Percentiles rank a stretch among this genome's conserved stretches.
phyloP scores from a whole-genome alignment of 2,888 invertebrate species.

The Drosophila prostipennis region DNA sequence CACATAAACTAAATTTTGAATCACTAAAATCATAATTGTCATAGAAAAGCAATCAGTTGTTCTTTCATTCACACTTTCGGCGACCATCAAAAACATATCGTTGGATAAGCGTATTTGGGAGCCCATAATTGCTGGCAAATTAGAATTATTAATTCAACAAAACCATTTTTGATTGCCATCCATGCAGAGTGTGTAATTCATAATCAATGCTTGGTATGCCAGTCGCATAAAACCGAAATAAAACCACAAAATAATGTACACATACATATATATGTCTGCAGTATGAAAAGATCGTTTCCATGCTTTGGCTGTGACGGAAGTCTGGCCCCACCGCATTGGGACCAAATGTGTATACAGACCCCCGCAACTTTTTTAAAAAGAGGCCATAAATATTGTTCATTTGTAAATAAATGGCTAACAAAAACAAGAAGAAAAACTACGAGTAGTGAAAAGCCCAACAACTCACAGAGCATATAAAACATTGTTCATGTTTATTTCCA shows the following conservation, averaged over 20 bases:
- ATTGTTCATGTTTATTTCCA: conserved; percentile 63
- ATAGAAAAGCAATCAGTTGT: conserved; percentile 9
- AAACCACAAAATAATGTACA: conserved; percentile 59
- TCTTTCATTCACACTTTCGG: conserved; percentile 49
- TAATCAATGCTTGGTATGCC: conserved; percentile 48
- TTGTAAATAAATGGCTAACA: conserved; percentile 71
- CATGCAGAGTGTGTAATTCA: conserved; percentile 33
- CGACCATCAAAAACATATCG: conserved; percentile 23
- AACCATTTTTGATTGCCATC: conserved; percentile 29
- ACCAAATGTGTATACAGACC: conserved; percentile 2
- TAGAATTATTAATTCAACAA: conserved; percentile 49
- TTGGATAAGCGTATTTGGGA: conserved; percentile 18
- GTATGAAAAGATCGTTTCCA: conserved; percentile 40
- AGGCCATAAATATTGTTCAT: conserved; percentile 79
- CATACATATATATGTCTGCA: not conserved
- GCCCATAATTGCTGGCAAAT: conserved; percentile 56
- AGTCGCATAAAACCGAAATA: conserved; percentile 51
- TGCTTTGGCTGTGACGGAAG: conserved; percentile 55
- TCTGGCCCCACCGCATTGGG: conserved; percentile 29
- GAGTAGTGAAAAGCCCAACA: conserved; percentile 21
- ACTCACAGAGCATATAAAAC: conserved; percentile 65
- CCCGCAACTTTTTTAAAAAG: conserved; percentile 49
- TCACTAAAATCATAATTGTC: conserved; percentile 1
- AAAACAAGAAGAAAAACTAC: conserved; percentile 29
- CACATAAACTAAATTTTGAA: not conserved